Evolutionary conservation across 2,888 invertebrate genomes (phyloP), one percentile per base, ranked within the genome.

Genomic region (Tipula confusa): DNA sequence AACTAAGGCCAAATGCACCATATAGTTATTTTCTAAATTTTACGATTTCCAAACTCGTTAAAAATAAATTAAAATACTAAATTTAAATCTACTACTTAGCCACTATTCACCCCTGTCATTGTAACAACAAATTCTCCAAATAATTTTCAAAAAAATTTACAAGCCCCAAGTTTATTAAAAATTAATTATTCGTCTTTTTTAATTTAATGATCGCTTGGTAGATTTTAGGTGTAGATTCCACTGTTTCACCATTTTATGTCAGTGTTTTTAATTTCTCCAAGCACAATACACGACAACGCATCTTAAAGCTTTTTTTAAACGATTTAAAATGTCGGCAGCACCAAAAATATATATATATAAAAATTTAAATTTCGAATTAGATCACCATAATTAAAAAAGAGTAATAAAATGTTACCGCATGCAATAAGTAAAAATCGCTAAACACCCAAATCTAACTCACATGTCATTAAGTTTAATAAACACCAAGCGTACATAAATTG

Each of bases 371-470:
- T 31, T 31, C 31, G 9, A 24, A 24, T 64, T 64, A 64, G 24
- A 64, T 24, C 64, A 64, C 9, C 24, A 24, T 64, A 64, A 64
- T 64, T 64, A 64, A 7, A 24, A 24, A 64, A 6, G 1, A 64
- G 5, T 9, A 24, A 1, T 43, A 15, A 13, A n/a, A 38, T n/a
- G n/a, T 64, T 13, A 24, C 18, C 64, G 24, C 11, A 7, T 24
- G 24, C 43, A 15, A 43, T 15, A 24, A 7, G 9, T 64, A 18
- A 18, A 64, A 64, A 3, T 64, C 18, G 64, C 64, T 64, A 64
- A 64, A 64, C 64, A 64, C 24, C 64, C 64, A 64, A 64, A 64
- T 64, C 64, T 64, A 64, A 64, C 64, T 64, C 64, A 64, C 64
- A 64, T 64, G 64, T 64, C 64, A 64, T 64, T 64, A 64, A 64